Base-by-base conservation (phyloP, 2,888 invertebrate genomes). In the Drosophila koepferae region DNA sequence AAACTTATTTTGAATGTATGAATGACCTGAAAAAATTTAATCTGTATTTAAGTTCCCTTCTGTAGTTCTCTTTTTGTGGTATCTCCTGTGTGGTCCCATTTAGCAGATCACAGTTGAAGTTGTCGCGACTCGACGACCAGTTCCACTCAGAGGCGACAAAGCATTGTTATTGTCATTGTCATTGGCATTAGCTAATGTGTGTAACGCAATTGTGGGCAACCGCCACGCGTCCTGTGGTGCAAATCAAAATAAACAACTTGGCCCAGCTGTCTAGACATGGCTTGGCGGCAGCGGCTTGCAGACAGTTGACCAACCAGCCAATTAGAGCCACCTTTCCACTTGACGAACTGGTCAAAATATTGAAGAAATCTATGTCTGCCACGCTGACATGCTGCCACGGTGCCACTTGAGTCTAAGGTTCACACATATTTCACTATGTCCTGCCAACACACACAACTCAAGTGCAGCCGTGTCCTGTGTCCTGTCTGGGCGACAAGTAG, bases 361-460 rank as follows among this genome's bases (percentile, higher is more conserved):
- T 81, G 73, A 71, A 67, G 72, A 63, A 74, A 78, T 78, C 77
- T 64, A 56, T 65, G 74, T 77, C 68, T 68, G 72, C 70, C 69
- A 64, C 63, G 48, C 66, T 70, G 74, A 67, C 71, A 64, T 58
- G 54, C 40, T 54, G 49, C 49, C 49, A 34, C 49, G 31, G 0
- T 51, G 49, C 64, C 81, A 81, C 82, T 83, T 77, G 84, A 81
- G 60, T 16, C 55, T 41, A 41, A 60, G 65, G 54, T 86, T 89
- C 88, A 82, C 86, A 86, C 88, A 87, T 86, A 86, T 88, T 77
- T 88, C 84, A 78, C 61, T 23, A 58, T 48, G 49, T 54, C 63
- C 76, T 70, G 78, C 80, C 82, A 85, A 73, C 81, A 75, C 77
- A 72, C 70, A 53, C 55, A 12, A 7, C 79, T 87, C 86, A 72